Percentiles rank a stretch among this genome's conserved stretches.
Conservation (phyloP, 2,113 vertebrate genomes). For the Poecilia latipinna region DNA sequence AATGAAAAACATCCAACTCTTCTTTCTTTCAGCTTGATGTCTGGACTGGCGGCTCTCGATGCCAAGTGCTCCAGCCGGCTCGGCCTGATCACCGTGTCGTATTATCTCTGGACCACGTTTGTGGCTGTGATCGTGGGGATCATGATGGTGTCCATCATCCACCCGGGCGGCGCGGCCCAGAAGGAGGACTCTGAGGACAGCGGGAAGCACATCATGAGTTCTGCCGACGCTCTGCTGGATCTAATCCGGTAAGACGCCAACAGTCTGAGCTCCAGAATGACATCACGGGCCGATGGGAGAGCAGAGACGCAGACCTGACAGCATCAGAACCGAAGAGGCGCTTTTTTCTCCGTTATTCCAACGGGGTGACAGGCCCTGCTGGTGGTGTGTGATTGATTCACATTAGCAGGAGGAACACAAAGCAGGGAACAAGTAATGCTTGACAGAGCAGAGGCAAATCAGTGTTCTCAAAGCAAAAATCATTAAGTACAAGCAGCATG, state of each 20-base stretch:
- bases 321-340: not conserved
- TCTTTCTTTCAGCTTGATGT: slow-evolving; percentile 88
- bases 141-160: slow-evolving; percentile 94
- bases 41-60: slow-evolving; percentile 93
- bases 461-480: not conserved
- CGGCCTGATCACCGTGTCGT: slow-evolving; percentile 93
- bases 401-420: not conserved
- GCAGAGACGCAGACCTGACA: not conserved
- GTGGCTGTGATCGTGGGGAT: slow-evolving; percentile 96
- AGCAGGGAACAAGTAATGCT: not conserved
- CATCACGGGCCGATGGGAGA: too few species aligned
- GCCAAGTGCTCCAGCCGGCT: slow-evolving; percentile 95
- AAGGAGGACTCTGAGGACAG: slow-evolving; percentile 91
- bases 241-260: slow-evolving; percentile 87
- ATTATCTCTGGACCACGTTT: slow-evolving; percentile 98
- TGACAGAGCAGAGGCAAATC: not conserved
- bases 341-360: not conserved
- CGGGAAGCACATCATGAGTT: slow-evolving; percentile 93
- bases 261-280: too few species aligned
- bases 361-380: not conserved
- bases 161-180: slow-evolving; percentile 93
- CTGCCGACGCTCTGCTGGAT: slow-evolving; percentile 94
- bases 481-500: not conserved
- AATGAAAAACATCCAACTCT: not conserved
- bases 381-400: not conserved